A percentile compares a stretch with the other conserved stretches of the same genome.
phyloP scores from a whole-genome alignment of 2,113 vertebrate species.

The Motacilla alba region DNA sequence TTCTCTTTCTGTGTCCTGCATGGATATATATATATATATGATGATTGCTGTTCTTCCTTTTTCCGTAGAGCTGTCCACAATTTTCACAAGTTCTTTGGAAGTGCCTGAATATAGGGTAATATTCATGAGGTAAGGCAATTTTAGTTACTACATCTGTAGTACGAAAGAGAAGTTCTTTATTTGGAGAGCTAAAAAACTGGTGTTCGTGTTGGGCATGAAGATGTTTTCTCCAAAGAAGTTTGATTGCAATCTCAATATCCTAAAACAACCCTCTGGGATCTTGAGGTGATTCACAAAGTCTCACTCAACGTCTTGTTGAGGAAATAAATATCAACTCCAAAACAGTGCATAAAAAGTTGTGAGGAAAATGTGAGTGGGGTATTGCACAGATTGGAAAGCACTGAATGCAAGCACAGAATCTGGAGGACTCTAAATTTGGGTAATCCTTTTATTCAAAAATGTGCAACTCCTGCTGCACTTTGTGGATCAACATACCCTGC shows the following conservation, averaged over 20 bases:
- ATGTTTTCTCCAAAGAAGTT: background rate
- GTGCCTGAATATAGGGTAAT: background rate
- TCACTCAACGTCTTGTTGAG: background rate
- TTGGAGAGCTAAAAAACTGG: background rate
- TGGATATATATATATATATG: background rate
- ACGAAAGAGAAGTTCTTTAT: background rate
- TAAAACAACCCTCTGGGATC: background rate
- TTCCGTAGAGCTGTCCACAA: background rate
- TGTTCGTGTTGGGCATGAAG: background rate
- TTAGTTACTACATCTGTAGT: background rate
- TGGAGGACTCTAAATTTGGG: background rate
- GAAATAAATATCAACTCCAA: background rate
- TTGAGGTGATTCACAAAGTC: background rate
- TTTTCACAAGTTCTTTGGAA: background rate
- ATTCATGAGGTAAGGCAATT: background rate
- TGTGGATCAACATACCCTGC: background rate
- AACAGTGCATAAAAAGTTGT: background rate
- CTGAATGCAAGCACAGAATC: background rate
- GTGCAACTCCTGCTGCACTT: background rate
- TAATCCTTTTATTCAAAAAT: background rate
- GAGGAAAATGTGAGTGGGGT: background rate
- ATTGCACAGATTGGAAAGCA: background rate
- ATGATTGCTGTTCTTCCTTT: background rate
- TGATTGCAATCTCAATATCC: background rate
- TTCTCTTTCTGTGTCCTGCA: background rate